These are phyloP conservation scores for Lerema accius DNA, from an alignment of 1,140 invertebrate genomes.

Conservation along the genomic window DNA sequence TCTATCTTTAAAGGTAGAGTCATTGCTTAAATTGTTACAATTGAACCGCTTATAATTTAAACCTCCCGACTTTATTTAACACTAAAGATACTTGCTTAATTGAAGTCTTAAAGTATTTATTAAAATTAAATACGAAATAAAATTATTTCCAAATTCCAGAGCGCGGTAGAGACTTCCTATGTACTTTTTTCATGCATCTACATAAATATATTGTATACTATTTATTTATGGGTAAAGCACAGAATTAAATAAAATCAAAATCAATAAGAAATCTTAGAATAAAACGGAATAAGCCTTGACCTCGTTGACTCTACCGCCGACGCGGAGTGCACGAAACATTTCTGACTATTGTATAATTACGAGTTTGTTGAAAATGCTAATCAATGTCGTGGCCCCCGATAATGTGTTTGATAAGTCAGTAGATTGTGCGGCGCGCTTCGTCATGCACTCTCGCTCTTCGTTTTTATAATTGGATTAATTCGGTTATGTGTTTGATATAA, in stretches of 20 bases:
- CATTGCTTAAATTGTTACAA: background rate
- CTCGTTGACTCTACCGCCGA: constrained; percentile 38
- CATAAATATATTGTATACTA: no score
- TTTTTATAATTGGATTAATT: constrained; percentile 28
- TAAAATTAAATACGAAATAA: no score
- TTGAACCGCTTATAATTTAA: background rate
- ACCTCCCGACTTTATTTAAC: no score
- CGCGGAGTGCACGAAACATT: constrained; percentile 43
- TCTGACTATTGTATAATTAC: constrained; percentile 44
- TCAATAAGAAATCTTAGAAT: background rate
- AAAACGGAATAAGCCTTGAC: constrained; percentile 33
- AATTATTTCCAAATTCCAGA: no score
- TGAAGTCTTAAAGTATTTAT: no score
- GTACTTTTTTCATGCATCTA: no score
- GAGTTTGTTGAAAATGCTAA: constrained; percentile 56
- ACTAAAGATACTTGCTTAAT: no score
- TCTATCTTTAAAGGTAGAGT: no score
- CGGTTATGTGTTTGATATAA: constrained; percentile 41
- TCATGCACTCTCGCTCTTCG: constrained; percentile 23
- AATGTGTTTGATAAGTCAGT: constrained; percentile 65
- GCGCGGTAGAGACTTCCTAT: no score
- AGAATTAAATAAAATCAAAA: background rate
- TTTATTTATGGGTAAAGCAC: no score
- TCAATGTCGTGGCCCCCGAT: constrained; percentile 56
- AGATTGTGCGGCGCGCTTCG: constrained; percentile 37